These are phyloP conservation scores for Coendou prehensilis DNA, from an alignment of 2,797 vertebrate genomes.

Conservation along the genomic window DNA sequence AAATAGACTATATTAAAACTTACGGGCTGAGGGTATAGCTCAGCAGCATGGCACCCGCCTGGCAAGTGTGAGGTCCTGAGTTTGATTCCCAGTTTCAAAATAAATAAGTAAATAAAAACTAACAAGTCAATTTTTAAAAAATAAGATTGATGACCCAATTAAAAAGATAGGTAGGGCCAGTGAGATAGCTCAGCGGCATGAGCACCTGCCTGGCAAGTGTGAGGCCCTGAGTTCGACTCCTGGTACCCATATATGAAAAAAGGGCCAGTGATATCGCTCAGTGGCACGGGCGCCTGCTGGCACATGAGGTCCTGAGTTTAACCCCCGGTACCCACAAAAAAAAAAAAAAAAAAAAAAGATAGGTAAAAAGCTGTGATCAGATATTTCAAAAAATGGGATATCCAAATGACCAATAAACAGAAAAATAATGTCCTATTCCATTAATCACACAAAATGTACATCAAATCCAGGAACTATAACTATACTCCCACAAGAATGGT, in stretches of 20 bases:
- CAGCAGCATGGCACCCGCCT: no score
- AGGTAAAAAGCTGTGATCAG: neutral
- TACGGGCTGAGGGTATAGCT: no score
- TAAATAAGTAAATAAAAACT: neutral
- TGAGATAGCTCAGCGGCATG: no score
- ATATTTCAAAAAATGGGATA: conserved; percentile 3
- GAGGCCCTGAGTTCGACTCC: no score
- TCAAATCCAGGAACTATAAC: neutral
- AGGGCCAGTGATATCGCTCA: no score
- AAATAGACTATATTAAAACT: neutral
- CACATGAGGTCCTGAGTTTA: no score
- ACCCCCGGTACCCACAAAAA: no score
- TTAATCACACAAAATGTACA: conserved; percentile 17
- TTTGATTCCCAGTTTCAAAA: no score
- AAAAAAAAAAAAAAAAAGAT: neutral
- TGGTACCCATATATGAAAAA: no score
- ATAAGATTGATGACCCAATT: neutral
- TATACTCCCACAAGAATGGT: neutral
- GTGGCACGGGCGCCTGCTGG: no score
- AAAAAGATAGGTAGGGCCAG: neutral
- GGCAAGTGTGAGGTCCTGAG: no score
- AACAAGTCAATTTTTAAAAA: neutral
- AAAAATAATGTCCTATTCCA: neutral
- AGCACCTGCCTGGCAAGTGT: no score
- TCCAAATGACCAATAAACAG: neutral